These are phyloP conservation scores for Catharus ustulatus DNA, from an alignment of 2,797 vertebrate genomes.

Conservation along the genomic window DNA sequence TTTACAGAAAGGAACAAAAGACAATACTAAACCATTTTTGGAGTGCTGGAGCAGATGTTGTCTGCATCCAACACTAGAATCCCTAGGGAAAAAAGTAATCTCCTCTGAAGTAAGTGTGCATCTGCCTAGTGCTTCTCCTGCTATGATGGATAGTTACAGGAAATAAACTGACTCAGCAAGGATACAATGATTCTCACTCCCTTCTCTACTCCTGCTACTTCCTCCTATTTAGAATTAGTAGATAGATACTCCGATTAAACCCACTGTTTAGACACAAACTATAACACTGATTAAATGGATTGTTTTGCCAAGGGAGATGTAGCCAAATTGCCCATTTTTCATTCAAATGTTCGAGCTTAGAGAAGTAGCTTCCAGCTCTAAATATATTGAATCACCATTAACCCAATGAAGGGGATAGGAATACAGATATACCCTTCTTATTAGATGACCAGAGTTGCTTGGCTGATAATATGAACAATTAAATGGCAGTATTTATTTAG, in stretches of 20 bases:
- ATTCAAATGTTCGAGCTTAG: constrained; percentile 77
- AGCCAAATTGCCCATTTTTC: constrained; percentile 79
- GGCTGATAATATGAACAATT: constrained; percentile 73
- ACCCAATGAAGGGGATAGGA: constrained; percentile 73
- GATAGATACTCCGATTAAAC: constrained; percentile 88
- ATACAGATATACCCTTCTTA: constrained; percentile 62
- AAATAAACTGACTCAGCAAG: constrained; percentile 86
- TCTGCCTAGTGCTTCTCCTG: constrained; percentile 81
- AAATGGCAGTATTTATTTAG: constrained; percentile 70
- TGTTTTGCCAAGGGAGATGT: constrained; percentile 80
- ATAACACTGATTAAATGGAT: constrained; percentile 86
- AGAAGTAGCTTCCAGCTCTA: constrained; percentile 79
- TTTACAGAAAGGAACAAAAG: constrained; percentile 30
- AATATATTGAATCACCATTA: constrained; percentile 83
- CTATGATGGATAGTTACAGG: constrained; percentile 86
- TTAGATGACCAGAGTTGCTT: constrained; percentile 73
- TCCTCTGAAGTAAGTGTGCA: constrained; percentile 74
- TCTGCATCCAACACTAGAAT: constrained; percentile 58
- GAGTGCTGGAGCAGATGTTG: constrained; percentile 82
- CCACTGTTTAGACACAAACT: constrained; percentile 90
- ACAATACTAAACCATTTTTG: constrained; percentile 76
- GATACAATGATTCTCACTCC: constrained; percentile 68
- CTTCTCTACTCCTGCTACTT: constrained; percentile 46
- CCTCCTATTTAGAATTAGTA: constrained; percentile 84
- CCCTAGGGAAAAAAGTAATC: constrained; percentile 74